Conservation (phyloP, 1,140 invertebrate genomes). For the Drosophila saltans region DNA sequence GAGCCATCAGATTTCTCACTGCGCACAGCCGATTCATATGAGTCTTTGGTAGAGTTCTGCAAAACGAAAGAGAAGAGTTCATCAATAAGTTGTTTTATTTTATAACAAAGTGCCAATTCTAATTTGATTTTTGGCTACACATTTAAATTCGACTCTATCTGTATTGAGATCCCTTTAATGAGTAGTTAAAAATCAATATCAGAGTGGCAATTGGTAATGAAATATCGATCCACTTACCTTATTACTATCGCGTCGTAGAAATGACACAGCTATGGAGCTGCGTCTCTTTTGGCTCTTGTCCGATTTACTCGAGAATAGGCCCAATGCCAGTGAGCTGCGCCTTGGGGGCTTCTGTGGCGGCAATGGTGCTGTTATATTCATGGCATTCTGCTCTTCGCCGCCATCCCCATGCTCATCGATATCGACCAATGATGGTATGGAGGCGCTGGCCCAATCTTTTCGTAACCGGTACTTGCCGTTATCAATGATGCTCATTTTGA, state of each 20-base stretch:
- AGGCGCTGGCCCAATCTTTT: conserved; percentile 83
- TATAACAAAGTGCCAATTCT: too few relatives aligned
- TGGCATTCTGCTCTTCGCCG: conserved; percentile 26
- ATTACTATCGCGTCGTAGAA: conserved; percentile 77
- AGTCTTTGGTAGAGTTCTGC: conserved; percentile 80
- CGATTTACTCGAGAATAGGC: conserved; percentile 75
- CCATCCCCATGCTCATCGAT: conserved; percentile 80
- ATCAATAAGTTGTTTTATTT: too few relatives aligned
- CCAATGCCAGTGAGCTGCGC: conserved; percentile 78
- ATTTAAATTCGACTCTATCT: too few relatives aligned
- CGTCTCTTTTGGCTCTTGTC: conserved; percentile 80
- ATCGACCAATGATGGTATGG: conserved; percentile 82
- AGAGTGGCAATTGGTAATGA: neutral
- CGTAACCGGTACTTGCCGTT: conserved; percentile 79
- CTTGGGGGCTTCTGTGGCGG: conserved; percentile 79
- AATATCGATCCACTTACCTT: conserved; percentile 60
- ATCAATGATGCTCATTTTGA: conserved; percentile 75
- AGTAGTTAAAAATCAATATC: too few relatives aligned
- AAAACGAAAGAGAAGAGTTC: neutral
- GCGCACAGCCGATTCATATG: conserved; percentile 80
- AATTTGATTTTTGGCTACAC: too few relatives aligned
- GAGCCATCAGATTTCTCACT: conserved; percentile 81
- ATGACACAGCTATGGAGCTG: conserved; percentile 79
- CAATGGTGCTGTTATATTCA: conserved; percentile 66
- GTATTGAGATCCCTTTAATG: too few relatives aligned